A percentile compares a stretch with the other conserved stretches of the same genome.
phyloP scores from a whole-genome alignment of 2,113 vertebrate genomes.

The Menidia beryllina region DNA sequence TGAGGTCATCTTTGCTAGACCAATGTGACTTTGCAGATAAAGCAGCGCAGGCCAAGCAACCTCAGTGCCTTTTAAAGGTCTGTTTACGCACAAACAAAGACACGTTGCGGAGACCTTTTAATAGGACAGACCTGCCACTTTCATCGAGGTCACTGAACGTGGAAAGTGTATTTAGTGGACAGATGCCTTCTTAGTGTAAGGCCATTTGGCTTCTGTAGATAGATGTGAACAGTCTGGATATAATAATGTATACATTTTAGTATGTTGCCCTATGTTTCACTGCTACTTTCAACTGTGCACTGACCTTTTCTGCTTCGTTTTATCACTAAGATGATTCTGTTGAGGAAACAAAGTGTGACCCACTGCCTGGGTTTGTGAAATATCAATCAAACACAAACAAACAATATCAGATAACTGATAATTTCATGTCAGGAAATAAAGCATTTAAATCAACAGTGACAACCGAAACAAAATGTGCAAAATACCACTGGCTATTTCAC shows the following conservation, averaged over 20 bases:
- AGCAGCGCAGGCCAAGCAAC: slow-evolving; percentile 55
- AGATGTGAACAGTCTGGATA: slow-evolving; percentile 24
- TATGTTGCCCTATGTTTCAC: not conserved
- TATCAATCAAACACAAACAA: not conserved
- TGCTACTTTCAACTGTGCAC: not conserved
- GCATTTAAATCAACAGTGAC: not conserved
- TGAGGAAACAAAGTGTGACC: not conserved
- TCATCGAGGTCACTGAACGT: slow-evolving; percentile 69
- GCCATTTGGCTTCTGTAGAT: slow-evolving; percentile 10
- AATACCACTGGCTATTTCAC: not conserved
- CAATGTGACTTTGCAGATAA: slow-evolving; percentile 74
- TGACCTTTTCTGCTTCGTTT: too few species aligned
- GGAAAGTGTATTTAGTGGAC: slow-evolving; percentile 57
- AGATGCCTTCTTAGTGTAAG: slow-evolving; percentile 60
- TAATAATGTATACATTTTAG: slow-evolving; percentile 18
- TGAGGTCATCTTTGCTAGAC: slow-evolving; percentile 62
- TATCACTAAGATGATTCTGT: slow-evolving; percentile 5
- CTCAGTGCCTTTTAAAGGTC: slow-evolving; percentile 69
- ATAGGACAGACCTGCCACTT: slow-evolving; percentile 73
- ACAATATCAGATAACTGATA: not conserved
- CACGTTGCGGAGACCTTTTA: slow-evolving; percentile 72
- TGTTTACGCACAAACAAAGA: slow-evolving; percentile 69
- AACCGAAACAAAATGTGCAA: not conserved
- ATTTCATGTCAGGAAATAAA: not conserved
- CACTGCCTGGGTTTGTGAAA: not conserved